phyloP scores from a whole-genome alignment of 2,113 vertebrate species.

The Hydropotes inermis region DNA sequence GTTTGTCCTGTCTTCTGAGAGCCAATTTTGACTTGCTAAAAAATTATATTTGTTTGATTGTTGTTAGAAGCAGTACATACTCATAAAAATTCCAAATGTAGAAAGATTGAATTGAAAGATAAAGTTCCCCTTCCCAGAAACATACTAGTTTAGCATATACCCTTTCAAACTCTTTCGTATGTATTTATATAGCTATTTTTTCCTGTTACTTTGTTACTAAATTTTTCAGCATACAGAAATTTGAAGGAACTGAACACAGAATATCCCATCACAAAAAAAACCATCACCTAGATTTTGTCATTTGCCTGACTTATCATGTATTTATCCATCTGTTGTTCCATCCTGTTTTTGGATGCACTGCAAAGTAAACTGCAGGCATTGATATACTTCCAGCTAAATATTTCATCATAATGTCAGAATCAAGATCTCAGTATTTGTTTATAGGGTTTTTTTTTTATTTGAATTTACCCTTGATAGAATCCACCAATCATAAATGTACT shows the following conservation, averaged over 20 bases:
- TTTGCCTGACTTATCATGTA: background rate
- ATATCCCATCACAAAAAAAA: background rate
- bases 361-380: background rate
- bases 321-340: background rate
- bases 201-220: background rate
- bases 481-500: background rate
- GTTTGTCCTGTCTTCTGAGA: background rate
- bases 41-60: background rate
- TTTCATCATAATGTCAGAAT: background rate
- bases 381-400: background rate
- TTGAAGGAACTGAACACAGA: background rate
- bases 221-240: background rate
- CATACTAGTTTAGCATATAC: background rate
- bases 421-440: background rate
- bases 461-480: background rate
- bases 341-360: background rate
- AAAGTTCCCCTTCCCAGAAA: background rate
- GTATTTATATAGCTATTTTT: background rate
- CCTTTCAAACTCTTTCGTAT: background rate
- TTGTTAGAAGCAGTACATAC: background rate
- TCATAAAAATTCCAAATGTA: background rate
- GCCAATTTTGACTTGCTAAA: background rate
- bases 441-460: background rate
- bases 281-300: background rate
- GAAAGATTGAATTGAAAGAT: background rate